phyloP scores from a whole-genome alignment of 1,140 invertebrate species.

The Wiebesia pumilae region DNA sequence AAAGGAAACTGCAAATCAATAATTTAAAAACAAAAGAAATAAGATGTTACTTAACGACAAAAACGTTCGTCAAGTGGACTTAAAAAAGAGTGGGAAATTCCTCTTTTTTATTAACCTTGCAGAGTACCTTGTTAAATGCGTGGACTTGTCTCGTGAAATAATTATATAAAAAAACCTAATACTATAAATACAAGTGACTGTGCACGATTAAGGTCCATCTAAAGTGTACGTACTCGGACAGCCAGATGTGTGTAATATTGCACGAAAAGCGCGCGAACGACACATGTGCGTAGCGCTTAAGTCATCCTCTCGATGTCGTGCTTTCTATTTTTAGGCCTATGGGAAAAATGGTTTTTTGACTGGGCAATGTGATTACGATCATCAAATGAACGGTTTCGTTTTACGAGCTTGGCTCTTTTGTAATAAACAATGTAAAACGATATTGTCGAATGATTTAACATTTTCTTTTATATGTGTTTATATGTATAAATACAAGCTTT shows the following conservation, averaged over 20 bases:
- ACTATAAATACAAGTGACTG: constrained; percentile 23
- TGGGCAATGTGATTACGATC: not conserved
- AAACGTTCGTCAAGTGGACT: no score
- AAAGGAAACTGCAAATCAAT: no score
- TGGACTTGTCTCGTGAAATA: not conserved
- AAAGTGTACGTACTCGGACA: not conserved
- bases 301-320: constrained; percentile 49
- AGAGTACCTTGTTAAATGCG: not conserved
- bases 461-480: no score
- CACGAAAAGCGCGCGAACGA: not conserved
- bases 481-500: no score
- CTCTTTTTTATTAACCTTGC: not conserved
- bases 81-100: no score
- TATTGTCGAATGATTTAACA: no score
- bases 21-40: no score
- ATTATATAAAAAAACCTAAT: not conserved
- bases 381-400: not conserved
- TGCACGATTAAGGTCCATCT: constrained; percentile 5
- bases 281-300: constrained; percentile 6
- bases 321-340: constrained; percentile 68
- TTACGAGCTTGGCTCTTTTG: not conserved
- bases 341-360: constrained; percentile 60
- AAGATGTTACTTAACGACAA: no score
- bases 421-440: not conserved
- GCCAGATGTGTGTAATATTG: constrained; percentile 19